Base-by-base conservation (phyloP, 2,797 vertebrate genomes). In the Hydrolagus colliei region DNA sequence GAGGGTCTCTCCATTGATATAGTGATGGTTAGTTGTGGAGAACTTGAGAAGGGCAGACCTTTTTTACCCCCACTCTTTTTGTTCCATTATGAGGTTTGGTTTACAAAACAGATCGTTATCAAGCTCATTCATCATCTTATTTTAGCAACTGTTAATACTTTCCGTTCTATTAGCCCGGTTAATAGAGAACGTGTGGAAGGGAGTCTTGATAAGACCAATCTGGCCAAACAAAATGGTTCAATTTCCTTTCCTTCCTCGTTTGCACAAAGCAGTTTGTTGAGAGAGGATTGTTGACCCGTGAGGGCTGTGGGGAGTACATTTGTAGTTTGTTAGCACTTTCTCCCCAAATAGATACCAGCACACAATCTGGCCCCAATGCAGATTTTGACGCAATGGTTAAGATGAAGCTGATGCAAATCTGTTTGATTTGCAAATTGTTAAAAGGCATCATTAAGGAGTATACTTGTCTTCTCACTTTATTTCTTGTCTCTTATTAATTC, bases 221-320 rank as follows among this genome's bases (percentile, higher is more conserved):
- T 27, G 77, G 65, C 61, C 62, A 80, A 80, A 80, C 35, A 80
- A 80, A 14, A 67, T 80, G 78, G 78, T 35, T 65, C 62, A n/a
- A 80, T 62, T 80, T 27, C 78, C 63, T 67, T 80, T 62, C 63
- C 62, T 65, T 80, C 78, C 78, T 65, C 78, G 65, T 80, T 80
- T 65, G 62, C 78, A 65, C 61, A 80, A 65, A 27, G 62, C 63
- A 80, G 78, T n/a, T 63, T 63, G 32, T 14, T 80, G 13, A 27
- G 13, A 67, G 5, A 80, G 61, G 13, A n/a, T 14, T 80, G 62
- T 80, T 80, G 22, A 73, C 16, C 72, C n/a, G 20, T 73, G 72
- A 14, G 20, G 71, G 11, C 27, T 27, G 27, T 27, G 41, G 41
- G 41, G 41, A 3, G 41, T 52, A 52, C 41, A 52, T 52, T 52